phyloP scores from a whole-genome alignment of 2,113 vertebrate genomes.

The Thamnophis sirtalis region DNA sequence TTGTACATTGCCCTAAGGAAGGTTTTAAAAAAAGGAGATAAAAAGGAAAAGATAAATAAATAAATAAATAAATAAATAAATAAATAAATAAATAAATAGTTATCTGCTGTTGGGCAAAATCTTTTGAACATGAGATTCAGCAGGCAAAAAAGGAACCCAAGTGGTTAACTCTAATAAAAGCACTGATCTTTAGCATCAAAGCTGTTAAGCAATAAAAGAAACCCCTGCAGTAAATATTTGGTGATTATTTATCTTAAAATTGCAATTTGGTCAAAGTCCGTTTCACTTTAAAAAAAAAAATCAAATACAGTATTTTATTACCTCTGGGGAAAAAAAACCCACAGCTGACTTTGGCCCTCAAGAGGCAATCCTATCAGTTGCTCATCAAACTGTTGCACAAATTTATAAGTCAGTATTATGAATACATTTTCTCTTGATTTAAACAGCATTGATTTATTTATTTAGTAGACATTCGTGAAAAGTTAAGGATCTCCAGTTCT shows the following conservation, averaged over 20 bases:
- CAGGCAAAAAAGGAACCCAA: background rate
- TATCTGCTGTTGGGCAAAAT: background rate
- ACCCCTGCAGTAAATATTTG: background rate
- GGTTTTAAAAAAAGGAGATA: too few species aligned
- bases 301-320: background rate
- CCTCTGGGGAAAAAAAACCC: background rate
- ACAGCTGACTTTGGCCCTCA: background rate
- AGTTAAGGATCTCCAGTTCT: background rate
- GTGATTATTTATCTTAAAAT: background rate
- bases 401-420: background rate
- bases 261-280: background rate
- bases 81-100: too few species aligned
- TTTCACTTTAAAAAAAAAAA: background rate
- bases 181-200: background rate
- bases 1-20: too few species aligned
- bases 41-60: too few species aligned
- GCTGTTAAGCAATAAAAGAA: background rate
- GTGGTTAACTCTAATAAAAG: background rate
- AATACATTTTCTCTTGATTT: background rate
- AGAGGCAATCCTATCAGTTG: background rate
- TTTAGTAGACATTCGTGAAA: background rate
- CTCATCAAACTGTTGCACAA: background rate
- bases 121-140: background rate
- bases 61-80: too few species aligned
- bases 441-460: background rate